Percentiles rank a stretch among this genome's conserved stretches.
These are phyloP conservation scores for Plagodis pulveraria DNA, from an alignment of 2,888 invertebrate species.

Conservation along the genomic window DNA sequence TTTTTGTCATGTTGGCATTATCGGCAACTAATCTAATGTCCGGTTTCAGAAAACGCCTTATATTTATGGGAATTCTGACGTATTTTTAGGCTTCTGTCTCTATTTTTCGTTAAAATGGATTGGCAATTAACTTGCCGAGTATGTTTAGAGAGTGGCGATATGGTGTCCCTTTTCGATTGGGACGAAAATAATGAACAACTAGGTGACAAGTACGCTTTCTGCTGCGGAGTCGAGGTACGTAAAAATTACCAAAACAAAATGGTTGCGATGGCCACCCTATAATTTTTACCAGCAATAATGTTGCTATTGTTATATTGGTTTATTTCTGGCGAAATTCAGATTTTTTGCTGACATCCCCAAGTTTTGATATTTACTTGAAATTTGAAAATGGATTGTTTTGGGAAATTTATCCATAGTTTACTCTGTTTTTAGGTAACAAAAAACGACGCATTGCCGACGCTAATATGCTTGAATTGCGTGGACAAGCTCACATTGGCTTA, in stretches of 20 bases:
- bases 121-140: slow-evolving; percentile 83
- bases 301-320: slow-evolving; percentile 83
- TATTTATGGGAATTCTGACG: slow-evolving; percentile 50
- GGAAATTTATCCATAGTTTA: slow-evolving; percentile 17
- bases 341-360: slow-evolving; percentile 80
- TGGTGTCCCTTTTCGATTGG: slow-evolving; percentile 83
- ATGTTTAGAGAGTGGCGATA: slow-evolving; percentile 79
- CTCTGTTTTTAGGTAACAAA: slow-evolving; percentile 68
- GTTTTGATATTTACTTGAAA: slow-evolving; percentile 32
- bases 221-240: slow-evolving; percentile 80
- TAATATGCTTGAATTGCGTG: slow-evolving; percentile 80
- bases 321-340: slow-evolving; percentile 65
- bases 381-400: slow-evolving; percentile 32
- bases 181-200: slow-evolving; percentile 84
- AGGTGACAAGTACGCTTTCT: slow-evolving; percentile 77
- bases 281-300: slow-evolving; percentile 78
- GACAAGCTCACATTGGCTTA: slow-evolving; percentile 78
- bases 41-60: slow-evolving; percentile 58
- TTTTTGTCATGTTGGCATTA: slow-evolving; percentile 57
- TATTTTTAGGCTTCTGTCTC: slow-evolving; percentile 39
- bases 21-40: slow-evolving; percentile 52
- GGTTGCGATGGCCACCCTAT: slow-evolving; percentile 84
- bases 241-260: slow-evolving; percentile 80
- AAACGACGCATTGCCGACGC: slow-evolving; percentile 76
- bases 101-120: slow-evolving; percentile 67